Conservation (phyloP, 2,888 invertebrate species). For the Colostygia pectinataria region DNA sequence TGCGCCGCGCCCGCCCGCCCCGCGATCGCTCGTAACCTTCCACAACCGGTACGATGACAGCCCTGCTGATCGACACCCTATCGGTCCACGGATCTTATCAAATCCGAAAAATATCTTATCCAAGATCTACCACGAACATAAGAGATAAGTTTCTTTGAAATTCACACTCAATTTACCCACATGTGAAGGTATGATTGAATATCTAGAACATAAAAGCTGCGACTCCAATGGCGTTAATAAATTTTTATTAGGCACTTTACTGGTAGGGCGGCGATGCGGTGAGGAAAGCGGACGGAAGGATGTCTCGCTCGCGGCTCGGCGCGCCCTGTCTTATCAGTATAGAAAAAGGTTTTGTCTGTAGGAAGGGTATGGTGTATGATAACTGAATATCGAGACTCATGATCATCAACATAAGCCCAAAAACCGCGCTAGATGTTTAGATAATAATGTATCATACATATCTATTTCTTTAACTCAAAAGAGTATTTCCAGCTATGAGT, state of each 20-base stretch:
- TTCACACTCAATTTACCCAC: constrained; percentile 25
- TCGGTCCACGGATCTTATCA: constrained; percentile 40
- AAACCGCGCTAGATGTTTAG: neutral
- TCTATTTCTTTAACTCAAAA: neutral
- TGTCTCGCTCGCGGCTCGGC: constrained; percentile 46
- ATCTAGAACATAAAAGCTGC: constrained; percentile 35
- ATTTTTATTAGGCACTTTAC: constrained; percentile 52
- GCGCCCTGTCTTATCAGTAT: constrained; percentile 48
- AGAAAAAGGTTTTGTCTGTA: constrained; percentile 49
- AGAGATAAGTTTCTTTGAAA: constrained; percentile 6
- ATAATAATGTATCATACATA: neutral
- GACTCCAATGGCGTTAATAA: constrained; percentile 40
- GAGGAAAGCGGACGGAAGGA: constrained; percentile 50
- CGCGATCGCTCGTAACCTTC: constrained; percentile 68
- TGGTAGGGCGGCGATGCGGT: constrained; percentile 40
- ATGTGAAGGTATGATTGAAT: constrained; percentile 31
- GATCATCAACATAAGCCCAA: no score
- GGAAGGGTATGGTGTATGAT: constrained; percentile 38
- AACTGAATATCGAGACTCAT: constrained; percentile 22
- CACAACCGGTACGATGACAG: constrained; percentile 73
- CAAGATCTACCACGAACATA: constrained; percentile 7
- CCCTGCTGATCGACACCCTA: constrained; percentile 59
- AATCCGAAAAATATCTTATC: constrained; percentile 13
- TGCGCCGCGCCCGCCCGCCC: constrained; percentile 65
- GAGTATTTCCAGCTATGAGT: constrained; percentile 32